Evolutionary conservation across 2,888 invertebrate genomes (phyloP), one percentile per base, ranked within the genome.

Genomic region (Melinopterus prodromus): DNA sequence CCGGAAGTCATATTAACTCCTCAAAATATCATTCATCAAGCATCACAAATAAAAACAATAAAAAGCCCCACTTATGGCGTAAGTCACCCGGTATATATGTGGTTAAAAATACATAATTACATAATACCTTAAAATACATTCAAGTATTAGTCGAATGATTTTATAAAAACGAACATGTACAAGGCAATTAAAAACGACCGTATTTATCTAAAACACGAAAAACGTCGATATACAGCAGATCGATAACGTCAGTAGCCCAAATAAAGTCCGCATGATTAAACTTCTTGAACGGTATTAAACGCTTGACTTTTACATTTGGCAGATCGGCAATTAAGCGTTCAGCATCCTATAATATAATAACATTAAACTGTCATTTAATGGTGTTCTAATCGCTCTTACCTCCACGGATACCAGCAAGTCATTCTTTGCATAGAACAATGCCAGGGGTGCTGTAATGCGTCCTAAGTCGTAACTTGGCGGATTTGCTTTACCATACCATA

Each of bases 191-290:
- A n/a, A n/a, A n/a, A 6, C 38, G 9, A 38, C 9, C 38, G 38
- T 38, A 72, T 72, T 72, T 14, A 14, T 36, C 72, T 15, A 72
- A 16, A 35, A 72, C 16, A 16, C 16, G 12, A 72, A 72, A 72
- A 72, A 72, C 6, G 5, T 72, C 16, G 72, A 14, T 35, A 38
- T 38, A 38, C 38, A 38, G 37, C 15, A 78, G 75, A 15, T 69
- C 37, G 0, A 78, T 26, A 15, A 78, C 70, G n/a, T 78, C 78
- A 70, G 70, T 78, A 16, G 78, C 78, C 53, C 74, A 78, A 7
- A 78, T 37, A 70, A 78, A 78, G 70, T 78, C 78, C 78, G 70
- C 70, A 70, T 78, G 78, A 37, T 78, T 78, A 71, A 78, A 78
- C 9, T 6, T 15, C 9, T 78, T 76, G 36, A 75, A 78, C 15